Evolutionary conservation across 30 jellyfish, hydroid and myxozoan species (phyloP), one percentile per base, ranked within the genome.

Genomic region (Clytia hemisphaerica): DNA sequence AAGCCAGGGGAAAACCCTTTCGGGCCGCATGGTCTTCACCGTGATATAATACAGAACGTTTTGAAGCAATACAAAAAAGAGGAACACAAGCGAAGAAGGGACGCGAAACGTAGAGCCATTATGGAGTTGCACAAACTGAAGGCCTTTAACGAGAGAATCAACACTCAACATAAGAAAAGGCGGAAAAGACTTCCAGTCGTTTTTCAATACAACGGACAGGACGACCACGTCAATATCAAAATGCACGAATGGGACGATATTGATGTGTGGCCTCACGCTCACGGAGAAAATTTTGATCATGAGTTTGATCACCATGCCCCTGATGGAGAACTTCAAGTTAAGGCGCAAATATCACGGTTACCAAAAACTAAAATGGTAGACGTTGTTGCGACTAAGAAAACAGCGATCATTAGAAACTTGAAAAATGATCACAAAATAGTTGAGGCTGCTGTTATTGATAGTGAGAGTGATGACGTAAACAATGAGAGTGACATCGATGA

Each of bases 191-290:
- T 57, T 7, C 70, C 70, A 7, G 70, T 57, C 6, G 70, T 57
- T 33, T 57, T 57, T 33, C 25, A 57, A 22, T 57, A 57, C 48
- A 57, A 57, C 70, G 16, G 16, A 5, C 25, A 57, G 7, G 70
- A 57, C 70, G 70, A 57, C 2, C 70, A 57, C 19, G 30, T 57
- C 5, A 31, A 57, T 33, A 45, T 57, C 50, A n/a, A n/a, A 37
- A 57, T 57, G 70, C 70, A 57, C 5, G 70, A 57, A 33, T 57
- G 70, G 70, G 30, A 57, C 44, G 70, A 57, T 21, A 22, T 21
- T 21, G 70, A 57, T 57, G 25, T 28, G 37, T 6, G 30, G 7
- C 25, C 70, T 25, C 19, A 57, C 30, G 44, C n/a, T n/a, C n/a
- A n/a, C n/a, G n/a, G n/a, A n/a, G n/a, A n/a, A n/a, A n/a, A n/a